Evolutionary conservation across 1,140 invertebrate species (phyloP).

Genomic region (Nomia melanderi): DNA sequence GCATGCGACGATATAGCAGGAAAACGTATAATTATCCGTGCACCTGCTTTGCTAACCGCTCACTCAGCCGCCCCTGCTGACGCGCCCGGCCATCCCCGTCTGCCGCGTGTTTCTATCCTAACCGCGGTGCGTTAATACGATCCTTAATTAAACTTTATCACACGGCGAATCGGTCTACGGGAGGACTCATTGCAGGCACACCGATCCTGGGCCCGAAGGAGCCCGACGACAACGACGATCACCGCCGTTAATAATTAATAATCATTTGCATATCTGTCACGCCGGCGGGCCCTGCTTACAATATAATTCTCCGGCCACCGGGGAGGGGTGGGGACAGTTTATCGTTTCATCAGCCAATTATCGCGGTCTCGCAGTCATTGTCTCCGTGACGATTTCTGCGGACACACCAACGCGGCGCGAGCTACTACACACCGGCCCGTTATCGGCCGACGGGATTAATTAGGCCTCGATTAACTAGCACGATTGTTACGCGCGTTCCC

Average conservation of each 20-base stretch:
- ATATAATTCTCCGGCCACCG: slow-evolving; percentile 41
- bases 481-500: slow-evolving; percentile 30
- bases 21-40: slow-evolving; percentile 69
- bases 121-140: slow-evolving; percentile 60
- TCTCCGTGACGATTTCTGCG: slow-evolving; percentile 16
- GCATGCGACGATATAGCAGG: slow-evolving; percentile 67
- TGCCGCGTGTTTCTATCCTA: slow-evolving; percentile 26
- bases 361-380: slow-evolving; percentile 24
- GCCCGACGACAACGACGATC: slow-evolving; percentile 58
- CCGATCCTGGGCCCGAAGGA: slow-evolving; percentile 41
- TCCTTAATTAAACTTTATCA: slow-evolving; percentile 68
- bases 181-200: slow-evolving; percentile 35
- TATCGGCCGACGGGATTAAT: slow-evolving; percentile 16
- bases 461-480: background rate
- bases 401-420: background rate
- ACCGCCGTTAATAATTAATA: slow-evolving; percentile 64
- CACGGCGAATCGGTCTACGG: slow-evolving; percentile 45
- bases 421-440: too few species aligned
- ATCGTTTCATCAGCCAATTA: slow-evolving; percentile 54
- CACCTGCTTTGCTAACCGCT: slow-evolving; percentile 69
- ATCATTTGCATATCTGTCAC: slow-evolving; percentile 61
- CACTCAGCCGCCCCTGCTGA: slow-evolving; percentile 56
- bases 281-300: slow-evolving; percentile 38
- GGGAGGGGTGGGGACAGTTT: too few species aligned
- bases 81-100: slow-evolving; percentile 1